Conservation (phyloP, 1,140 invertebrate species). For the Polypedilum pembai region DNA sequence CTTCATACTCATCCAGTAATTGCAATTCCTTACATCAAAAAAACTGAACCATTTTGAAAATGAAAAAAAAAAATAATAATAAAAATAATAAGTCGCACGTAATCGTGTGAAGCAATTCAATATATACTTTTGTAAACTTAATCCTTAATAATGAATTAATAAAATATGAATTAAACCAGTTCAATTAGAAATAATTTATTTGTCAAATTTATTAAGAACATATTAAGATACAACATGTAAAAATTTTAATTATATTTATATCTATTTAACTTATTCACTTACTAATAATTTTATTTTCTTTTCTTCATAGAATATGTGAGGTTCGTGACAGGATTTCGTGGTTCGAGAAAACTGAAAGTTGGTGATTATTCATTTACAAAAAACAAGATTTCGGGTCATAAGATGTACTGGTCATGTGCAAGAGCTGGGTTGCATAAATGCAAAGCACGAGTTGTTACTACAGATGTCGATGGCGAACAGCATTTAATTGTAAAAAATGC, state of each 20-base stretch:
- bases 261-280: background rate
- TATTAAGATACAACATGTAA: background rate
- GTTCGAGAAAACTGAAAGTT: slow-evolving; percentile 42
- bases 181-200: background rate
- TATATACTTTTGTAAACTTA: too few species aligned
- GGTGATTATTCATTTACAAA: slow-evolving; percentile 41
- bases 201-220: too few species aligned
- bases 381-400: slow-evolving; percentile 39
- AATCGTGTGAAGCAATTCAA: too few species aligned
- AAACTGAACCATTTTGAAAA: too few species aligned
- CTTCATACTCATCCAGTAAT: background rate
- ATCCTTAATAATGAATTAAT: background rate
- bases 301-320: slow-evolving; percentile 35
- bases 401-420: slow-evolving; percentile 43
- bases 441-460: slow-evolving; percentile 42
- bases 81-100: too few species aligned
- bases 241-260: background rate
- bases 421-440: slow-evolving; percentile 42
- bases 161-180: background rate
- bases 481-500: slow-evolving; percentile 41
- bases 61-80: too few species aligned
- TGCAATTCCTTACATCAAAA: background rate
- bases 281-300: background rate
- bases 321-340: slow-evolving; percentile 42
- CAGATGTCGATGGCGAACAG: slow-evolving; percentile 35